Evolutionary conservation across 1,140 invertebrate species (phyloP).

Genomic region (Aphelinus atriplicis): DNA sequence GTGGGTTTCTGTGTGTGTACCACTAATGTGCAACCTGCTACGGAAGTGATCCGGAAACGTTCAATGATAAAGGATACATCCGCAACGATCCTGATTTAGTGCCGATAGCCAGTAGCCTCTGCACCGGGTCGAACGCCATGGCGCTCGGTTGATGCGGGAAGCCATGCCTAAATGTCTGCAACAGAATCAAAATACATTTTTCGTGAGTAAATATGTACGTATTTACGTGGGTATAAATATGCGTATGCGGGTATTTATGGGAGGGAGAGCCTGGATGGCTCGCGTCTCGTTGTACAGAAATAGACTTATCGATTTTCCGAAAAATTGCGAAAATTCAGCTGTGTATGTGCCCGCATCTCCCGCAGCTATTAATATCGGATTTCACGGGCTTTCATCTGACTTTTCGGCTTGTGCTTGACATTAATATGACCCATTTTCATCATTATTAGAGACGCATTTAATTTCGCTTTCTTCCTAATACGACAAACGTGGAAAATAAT

Average conservation of each 20-base stretch:
- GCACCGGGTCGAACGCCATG: constrained; percentile 97
- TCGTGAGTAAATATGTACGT: constrained; percentile 7
- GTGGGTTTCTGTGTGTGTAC: background rate
- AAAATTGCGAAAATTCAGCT: background rate
- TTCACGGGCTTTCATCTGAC: constrained; percentile 6
- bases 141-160: constrained; percentile 98
- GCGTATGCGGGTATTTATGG: background rate
- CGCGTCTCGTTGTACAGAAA: background rate
- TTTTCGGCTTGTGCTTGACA: background rate
- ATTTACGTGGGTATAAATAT: background rate
- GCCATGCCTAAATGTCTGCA: constrained; percentile 97
- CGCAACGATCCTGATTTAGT: constrained; percentile 94
- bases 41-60: too few species aligned
- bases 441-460: too few species aligned
- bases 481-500: too few species aligned
- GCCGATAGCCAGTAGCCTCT: constrained; percentile 95
- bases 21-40: too few species aligned
- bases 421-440: too few species aligned
- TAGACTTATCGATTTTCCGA: background rate
- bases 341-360: background rate
- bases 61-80: constrained; percentile 87
- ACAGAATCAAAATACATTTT: constrained; percentile 59
- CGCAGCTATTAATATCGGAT: background rate
- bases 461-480: too few species aligned
- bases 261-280: background rate